These are phyloP conservation scores for Drosophila takahashii DNA, from an alignment of 1,140 invertebrate genomes.

Conservation along the genomic window DNA sequence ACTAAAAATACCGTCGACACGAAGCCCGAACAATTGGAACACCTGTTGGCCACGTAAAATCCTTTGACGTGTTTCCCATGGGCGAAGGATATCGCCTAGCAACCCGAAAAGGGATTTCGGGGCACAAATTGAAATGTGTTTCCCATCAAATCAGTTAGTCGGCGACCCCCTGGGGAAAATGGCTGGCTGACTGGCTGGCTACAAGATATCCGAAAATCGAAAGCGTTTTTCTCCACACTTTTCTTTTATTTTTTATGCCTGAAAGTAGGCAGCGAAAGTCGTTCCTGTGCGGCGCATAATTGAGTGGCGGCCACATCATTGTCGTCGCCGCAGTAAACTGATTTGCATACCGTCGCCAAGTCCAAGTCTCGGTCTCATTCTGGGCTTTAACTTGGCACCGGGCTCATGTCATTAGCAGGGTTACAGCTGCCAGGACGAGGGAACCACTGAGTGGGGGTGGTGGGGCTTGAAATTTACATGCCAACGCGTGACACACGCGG, in stretches of 20 bases:
- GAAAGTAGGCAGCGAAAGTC: constrained; percentile 64
- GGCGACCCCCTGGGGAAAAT: background rate
- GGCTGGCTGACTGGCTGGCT: too few relatives aligned
- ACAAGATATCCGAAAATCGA: background rate
- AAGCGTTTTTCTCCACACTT: constrained; percentile 26
- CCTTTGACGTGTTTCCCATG: constrained; percentile 75
- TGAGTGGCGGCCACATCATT: constrained; percentile 71
- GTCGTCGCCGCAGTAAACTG: constrained; percentile 46
- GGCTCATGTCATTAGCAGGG: constrained; percentile 58
- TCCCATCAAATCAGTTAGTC: constrained; percentile 46
- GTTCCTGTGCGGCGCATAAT: constrained; percentile 68
- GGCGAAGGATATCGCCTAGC: constrained; percentile 36
- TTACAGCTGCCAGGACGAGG: background rate
- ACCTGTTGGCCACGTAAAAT: constrained; percentile 70
- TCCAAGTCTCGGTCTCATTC: constrained; percentile 7
- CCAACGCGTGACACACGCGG: constrained; percentile 53
- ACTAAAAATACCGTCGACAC: constrained; percentile 65
- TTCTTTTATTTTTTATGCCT: constrained; percentile 20
- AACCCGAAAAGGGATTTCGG: constrained; percentile 47
- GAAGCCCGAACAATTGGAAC: constrained; percentile 56
- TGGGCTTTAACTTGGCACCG: constrained; percentile 37
- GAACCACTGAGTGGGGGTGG: background rate
- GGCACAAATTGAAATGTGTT: constrained; percentile 66
- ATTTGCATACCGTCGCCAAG: constrained; percentile 46
- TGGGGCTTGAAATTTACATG: constrained; percentile 42